Base-by-base conservation (phyloP, 2,113 vertebrate genomes). In the Bolborhynchus lineola region DNA sequence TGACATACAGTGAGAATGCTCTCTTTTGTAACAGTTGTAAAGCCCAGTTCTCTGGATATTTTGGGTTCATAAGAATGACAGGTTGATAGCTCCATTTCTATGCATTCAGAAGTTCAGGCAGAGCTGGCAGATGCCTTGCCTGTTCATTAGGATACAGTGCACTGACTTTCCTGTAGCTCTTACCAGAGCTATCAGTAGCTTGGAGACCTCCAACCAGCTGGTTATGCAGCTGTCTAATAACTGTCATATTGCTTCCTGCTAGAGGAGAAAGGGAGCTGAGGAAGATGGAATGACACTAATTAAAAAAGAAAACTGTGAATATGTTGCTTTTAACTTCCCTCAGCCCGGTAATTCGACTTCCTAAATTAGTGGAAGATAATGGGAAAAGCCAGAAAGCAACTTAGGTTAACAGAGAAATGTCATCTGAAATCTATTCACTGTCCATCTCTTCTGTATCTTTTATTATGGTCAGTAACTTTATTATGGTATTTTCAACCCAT, bases 121-220 rank as follows among this genome's bases (percentile, higher is more conserved):
- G 59, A 87, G 60, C 84, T 88, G 82, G 92, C 94, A 97, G 86
- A 91, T 94, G 92, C 59, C 67, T 79, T 65, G 70, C 39, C 72
- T 82, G 47, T 76, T 65, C 65, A 76, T 94, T 91, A 90, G 65
- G 86, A 94, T 52, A 86, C 25, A 89, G 41, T 41, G 31, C 55
- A 39, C 65, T 81, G 88, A 71, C 52, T 91, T 95, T 88, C n/a
- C 70, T 0, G 1, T 44, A 62, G 93, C 84, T 82, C 47, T 86
- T 96, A 93, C n/a, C 57, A 90, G 82, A 94, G 74, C 64, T 87
- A 83, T 93, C 57, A 29, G 28, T 83, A 96, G 92, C 67, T 91
- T 95, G 87, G 90, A 97, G 94, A 91, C 63, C 88, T 95, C 87
- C 74, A 92, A 94, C 94, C 96, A 97, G 92, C 95, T 97, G 96